Evolutionary conservation across 2,888 invertebrate genomes (phyloP).

Genomic region (Cephus sareptanus): DNA sequence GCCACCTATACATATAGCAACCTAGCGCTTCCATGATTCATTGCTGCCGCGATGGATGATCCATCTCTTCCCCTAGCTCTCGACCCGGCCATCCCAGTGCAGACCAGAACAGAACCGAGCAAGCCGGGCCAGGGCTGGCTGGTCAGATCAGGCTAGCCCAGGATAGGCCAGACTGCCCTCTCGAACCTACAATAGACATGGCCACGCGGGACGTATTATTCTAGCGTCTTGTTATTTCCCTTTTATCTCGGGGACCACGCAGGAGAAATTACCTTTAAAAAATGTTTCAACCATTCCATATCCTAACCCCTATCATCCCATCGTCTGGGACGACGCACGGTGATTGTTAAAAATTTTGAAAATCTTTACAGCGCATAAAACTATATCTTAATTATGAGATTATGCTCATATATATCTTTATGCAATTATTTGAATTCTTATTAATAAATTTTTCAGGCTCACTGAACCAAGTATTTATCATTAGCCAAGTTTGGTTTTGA

Average conservation of each 20-base stretch:
- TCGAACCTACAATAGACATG: not conserved
- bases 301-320: too few relatives aligned
- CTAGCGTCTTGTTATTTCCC: constrained; percentile 43
- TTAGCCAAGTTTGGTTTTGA: not conserved
- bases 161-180: constrained; percentile 16
- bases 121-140: constrained; percentile 30
- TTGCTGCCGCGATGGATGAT: constrained; percentile 65
- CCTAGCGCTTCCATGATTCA: constrained; percentile 62
- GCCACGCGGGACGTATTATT: constrained; percentile 42
- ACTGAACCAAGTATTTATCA: not conserved
- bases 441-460: not conserved
- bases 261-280: constrained; percentile 27
- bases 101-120: constrained; percentile 21
- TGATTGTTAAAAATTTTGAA: not conserved
- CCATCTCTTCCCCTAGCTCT: constrained; percentile 60
- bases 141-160: not conserved
- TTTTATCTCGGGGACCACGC: constrained; percentile 26
- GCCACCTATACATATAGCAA: constrained; percentile 41
- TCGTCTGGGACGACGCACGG: not conserved
- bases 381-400: not conserved
- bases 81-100: constrained; percentile 14
- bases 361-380: not conserved
- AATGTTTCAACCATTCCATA: not conserved
- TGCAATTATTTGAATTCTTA: not conserved
- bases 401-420: not conserved